phyloP scores from a whole-genome alignment of 2,113 vertebrate species.

The Corythornis madagascariensis region DNA sequence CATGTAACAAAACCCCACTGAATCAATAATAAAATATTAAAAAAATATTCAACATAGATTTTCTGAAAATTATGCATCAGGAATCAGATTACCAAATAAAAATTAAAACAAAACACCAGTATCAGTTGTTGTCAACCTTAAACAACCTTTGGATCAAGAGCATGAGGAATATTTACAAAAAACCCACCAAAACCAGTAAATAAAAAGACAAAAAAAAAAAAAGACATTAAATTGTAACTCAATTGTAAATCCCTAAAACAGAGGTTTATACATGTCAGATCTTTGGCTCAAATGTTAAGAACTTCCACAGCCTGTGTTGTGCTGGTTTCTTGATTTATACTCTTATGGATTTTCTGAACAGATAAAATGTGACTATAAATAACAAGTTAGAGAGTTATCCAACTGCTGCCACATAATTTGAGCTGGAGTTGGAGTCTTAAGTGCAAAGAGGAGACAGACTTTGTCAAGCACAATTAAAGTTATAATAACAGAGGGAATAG shows the following conservation, averaged over 20 bases:
- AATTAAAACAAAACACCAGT: neutral
- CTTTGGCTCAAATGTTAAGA: neutral
- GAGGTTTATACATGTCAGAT: neutral
- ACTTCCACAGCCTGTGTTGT: neutral
- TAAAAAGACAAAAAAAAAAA: neutral
- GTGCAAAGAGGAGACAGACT: neutral
- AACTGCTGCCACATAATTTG: neutral
- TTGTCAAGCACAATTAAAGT: neutral
- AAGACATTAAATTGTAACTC: neutral
- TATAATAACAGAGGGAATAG: neutral
- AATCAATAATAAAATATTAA: neutral
- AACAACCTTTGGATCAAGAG: neutral
- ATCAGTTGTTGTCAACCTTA: neutral
- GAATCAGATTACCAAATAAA: neutral
- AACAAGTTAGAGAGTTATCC: neutral
- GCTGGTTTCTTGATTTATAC: neutral
- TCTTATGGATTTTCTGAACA: neutral
- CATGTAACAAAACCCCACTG: neutral
- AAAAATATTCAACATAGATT: neutral
- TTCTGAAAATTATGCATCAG: neutral
- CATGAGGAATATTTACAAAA: neutral
- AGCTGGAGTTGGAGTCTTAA: neutral
- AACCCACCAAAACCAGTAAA: neutral
- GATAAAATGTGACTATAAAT: neutral
- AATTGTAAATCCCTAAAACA: neutral